These are phyloP conservation scores for Nothobranchius kuhntae DNA, from an alignment of 2,113 vertebrate species.

Conservation along the genomic window DNA sequence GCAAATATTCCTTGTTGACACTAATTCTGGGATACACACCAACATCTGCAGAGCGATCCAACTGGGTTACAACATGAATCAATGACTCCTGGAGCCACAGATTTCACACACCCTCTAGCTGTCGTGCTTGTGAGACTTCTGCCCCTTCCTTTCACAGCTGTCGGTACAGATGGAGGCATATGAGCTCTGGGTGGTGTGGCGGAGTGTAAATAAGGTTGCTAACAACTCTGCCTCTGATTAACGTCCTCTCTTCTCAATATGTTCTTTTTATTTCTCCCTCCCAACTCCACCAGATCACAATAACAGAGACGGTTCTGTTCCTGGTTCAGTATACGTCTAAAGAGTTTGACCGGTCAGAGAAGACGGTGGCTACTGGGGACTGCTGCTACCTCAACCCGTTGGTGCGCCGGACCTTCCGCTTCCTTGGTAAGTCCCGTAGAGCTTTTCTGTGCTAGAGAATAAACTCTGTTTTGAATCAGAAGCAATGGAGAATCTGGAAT, in stretches of 20 bases:
- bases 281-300: slow-evolving; percentile 83
- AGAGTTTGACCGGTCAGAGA: slow-evolving; percentile 95
- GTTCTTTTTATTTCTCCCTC: not conserved
- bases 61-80: too few relatives aligned
- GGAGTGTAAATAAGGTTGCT: not conserved
- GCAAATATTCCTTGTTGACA: too few relatives aligned
- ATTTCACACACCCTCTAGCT: too few relatives aligned
- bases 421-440: slow-evolving; percentile 86
- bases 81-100: too few relatives aligned
- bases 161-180: slow-evolving; percentile 37
- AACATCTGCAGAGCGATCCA: too few relatives aligned
- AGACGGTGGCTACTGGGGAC: slow-evolving; percentile 94
- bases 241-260: too few relatives aligned
- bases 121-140: too few relatives aligned
- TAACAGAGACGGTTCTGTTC: slow-evolving; percentile 95
- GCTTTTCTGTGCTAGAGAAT: too few relatives aligned
- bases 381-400: slow-evolving; percentile 98
- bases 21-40: too few relatives aligned
- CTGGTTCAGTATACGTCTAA: slow-evolving; percentile 95
- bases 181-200: not conserved
- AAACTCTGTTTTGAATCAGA: too few relatives aligned
- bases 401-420: slow-evolving; percentile 93
- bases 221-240: not conserved
- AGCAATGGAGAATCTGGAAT: too few relatives aligned
- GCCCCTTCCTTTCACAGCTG: slow-evolving; percentile 25